These are phyloP conservation scores for Anableps anableps DNA, from an alignment of 2,797 vertebrate species.

Conservation along the genomic window DNA sequence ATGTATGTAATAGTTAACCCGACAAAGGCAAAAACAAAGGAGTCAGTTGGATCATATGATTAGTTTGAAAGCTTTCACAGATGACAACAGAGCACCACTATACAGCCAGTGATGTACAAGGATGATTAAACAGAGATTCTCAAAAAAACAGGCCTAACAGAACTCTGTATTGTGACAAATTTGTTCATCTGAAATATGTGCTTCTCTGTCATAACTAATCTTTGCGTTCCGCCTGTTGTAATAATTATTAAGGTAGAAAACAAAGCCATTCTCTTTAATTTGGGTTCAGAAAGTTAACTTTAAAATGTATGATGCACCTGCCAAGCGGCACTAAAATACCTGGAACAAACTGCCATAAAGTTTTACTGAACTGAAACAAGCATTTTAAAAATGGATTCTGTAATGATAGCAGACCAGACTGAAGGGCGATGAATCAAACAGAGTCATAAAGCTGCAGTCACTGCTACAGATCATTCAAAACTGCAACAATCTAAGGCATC, in stretches of 20 bases:
- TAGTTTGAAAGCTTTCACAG: too few relatives aligned
- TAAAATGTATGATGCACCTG: background rate
- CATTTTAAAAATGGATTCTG: background rate
- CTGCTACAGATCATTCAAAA: background rate
- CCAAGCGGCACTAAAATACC: background rate
- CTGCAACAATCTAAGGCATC: background rate
- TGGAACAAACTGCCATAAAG: background rate
- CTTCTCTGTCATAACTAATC: background rate
- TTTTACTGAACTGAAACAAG: background rate
- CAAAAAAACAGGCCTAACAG: background rate
- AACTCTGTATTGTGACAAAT: background rate
- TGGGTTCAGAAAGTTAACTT: background rate
- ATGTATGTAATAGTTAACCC: too few relatives aligned
- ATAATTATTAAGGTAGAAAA: background rate
- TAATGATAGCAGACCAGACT: background rate
- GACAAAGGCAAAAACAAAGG: too few relatives aligned
- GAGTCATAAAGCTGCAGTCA: background rate
- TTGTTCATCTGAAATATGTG: background rate
- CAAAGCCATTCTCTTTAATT: background rate
- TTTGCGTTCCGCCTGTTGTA: background rate
- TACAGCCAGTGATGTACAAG: too few relatives aligned
- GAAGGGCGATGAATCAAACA: background rate
- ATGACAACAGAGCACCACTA: too few relatives aligned
- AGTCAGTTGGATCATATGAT: too few relatives aligned
- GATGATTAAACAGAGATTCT: background rate